Percentiles rank a stretch among this genome's conserved stretches.
phyloP scores from a whole-genome alignment of 2,888 invertebrate genomes.

The Villa cingulata region DNA sequence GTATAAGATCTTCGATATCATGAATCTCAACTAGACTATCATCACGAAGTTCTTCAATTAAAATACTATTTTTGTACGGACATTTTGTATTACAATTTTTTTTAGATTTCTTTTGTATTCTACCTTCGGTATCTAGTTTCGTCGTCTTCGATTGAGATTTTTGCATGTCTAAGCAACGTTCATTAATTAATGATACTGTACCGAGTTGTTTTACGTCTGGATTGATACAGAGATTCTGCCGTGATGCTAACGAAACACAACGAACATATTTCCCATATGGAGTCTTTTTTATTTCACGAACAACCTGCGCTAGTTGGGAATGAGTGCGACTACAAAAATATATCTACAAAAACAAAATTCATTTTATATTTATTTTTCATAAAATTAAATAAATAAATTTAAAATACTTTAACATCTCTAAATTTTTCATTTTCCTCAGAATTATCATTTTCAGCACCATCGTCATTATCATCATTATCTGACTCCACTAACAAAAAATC shows the following conservation, averaged over 20 bases:
- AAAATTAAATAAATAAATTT: too few species aligned
- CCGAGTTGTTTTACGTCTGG: constrained; percentile 57
- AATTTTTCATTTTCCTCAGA: constrained; percentile 23
- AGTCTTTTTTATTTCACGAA: constrained; percentile 81
- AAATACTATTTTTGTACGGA: constrained; percentile 48
- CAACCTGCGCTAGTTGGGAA: constrained; percentile 89
- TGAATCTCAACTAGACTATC: constrained; percentile 52
- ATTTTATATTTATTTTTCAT: too few species aligned
- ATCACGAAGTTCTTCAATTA: constrained; percentile 51
- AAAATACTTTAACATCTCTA: constrained; percentile 25
- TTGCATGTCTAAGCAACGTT: constrained; percentile 74
- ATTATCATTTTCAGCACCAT: constrained; percentile 23
- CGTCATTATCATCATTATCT: constrained; percentile 17
- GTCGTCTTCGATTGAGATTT: constrained; percentile 41
- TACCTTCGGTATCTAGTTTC: constrained; percentile 43
- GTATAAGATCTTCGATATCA: constrained; percentile 79
- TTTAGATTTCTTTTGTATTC: constrained; percentile 48
- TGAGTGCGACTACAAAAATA: constrained; percentile 94
- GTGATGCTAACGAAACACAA: constrained; percentile 74
- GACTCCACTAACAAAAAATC: not conserved
- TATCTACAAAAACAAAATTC: constrained; percentile 41
- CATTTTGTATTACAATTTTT: constrained; percentile 45
- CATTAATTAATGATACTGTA: constrained; percentile 72
- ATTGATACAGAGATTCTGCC: constrained; percentile 87
- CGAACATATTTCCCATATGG: constrained; percentile 55